A percentile compares a stretch with the other conserved stretches of the same genome.
These are phyloP conservation scores for Drosophila equinoxialis DNA, from an alignment of 1,140 invertebrate species.

Conservation along the genomic window DNA sequence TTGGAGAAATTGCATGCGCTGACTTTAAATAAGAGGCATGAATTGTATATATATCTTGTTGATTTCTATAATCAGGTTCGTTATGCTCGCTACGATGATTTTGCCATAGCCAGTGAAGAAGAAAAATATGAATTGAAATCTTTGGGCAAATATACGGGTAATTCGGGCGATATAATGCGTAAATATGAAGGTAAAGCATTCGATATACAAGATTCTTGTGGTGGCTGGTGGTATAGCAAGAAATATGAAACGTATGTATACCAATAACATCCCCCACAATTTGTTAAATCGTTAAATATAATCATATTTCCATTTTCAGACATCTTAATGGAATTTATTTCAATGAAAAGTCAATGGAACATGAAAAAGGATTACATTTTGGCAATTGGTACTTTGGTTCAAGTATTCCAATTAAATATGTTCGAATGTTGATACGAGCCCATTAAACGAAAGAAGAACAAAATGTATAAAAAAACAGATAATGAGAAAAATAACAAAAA, in stretches of 20 bases:
- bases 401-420: neutral
- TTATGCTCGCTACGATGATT: constrained; percentile 1
- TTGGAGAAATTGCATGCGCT: neutral
- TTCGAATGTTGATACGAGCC: neutral
- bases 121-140: neutral
- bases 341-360: neutral
- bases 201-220: neutral
- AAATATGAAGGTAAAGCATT: neutral
- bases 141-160: too few species aligned
- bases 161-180: too few species aligned
- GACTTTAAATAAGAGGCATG: neutral
- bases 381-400: neutral
- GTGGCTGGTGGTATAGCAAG: neutral
- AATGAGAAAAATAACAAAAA: too few species aligned
- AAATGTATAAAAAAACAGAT: neutral
- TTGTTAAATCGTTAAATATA: too few species aligned
- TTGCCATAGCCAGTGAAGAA: neutral
- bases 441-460: neutral
- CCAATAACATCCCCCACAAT: too few species aligned
- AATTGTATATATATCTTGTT: constrained; percentile 5
- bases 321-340: neutral
- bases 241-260: neutral
- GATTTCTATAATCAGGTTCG: neutral
- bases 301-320: too few species aligned
- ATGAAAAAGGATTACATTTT: neutral